Evolutionary conservation across 2,797 vertebrate species (phyloP), one percentile per base, ranked within the genome.

Genomic region (Parauchenoglanis ngamensis): DNA sequence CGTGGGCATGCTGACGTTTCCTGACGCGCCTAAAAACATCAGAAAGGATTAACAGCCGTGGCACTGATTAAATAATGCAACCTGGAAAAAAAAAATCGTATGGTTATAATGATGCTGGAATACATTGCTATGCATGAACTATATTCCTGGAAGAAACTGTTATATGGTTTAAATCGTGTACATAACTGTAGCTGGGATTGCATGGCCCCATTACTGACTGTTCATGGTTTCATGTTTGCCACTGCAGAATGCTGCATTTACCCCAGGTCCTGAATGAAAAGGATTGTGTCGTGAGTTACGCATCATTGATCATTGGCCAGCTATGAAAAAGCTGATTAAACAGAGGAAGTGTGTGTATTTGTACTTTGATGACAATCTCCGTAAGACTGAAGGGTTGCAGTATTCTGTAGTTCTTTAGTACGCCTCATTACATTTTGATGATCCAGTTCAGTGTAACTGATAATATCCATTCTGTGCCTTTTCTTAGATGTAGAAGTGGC

Each of bases 211-310:
- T 80, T 86, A n/a, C 40, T 40, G 40, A 40, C 25, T 3, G 21
- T 49, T 72, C 49, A 81, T 61, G 35, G 10, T 25, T 67, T 68
- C 0, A 10, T 68, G 15, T 49, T 82, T 63, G 25, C 25, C 19
- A 35, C 25, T 46, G 67, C 44, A 70, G 59, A 59, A 65, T 46
- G 79, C 46, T 65, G 17, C 59, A 63, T 81, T 81, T 81, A 81
- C 57, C 23, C 23, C 57, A 40, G 5, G 12, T 81, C 23, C 46
- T 63, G 40, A 63, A 63, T 81, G 40, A 81, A 28, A 28, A n/a
- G 40, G 59, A 65, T 65, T 65, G 40, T 49, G 79, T 46, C 8
- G 57, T 19, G 3, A 63, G 35, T 81, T 81, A 46, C 40, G 5
- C 59, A 19, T 19, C 79, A 65, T 12, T 79, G 49, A 19, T 19